Percentiles rank a stretch among this genome's conserved stretches.
These are phyloP conservation scores for Alectoris magna DNA, from an alignment of 2,797 vertebrate genomes.

Conservation along the genomic window DNA sequence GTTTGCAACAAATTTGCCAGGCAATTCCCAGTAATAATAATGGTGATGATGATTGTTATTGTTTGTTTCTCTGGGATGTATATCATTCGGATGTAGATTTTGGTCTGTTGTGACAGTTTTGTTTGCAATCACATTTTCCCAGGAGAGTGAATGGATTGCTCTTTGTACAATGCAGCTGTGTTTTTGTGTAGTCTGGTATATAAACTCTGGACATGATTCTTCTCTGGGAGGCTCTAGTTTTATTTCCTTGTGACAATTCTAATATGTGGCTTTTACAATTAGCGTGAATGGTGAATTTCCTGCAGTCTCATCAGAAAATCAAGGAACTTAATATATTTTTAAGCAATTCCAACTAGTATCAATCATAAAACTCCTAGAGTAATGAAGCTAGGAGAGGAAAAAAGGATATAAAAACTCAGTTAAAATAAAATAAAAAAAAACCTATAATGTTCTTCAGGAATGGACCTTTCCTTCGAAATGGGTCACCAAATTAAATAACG, in stretches of 20 bases:
- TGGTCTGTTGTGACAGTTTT: constrained; percentile 27
- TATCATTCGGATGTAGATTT: constrained; percentile 48
- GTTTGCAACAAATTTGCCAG: constrained; percentile 3
- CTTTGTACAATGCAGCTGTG: constrained; percentile 59
- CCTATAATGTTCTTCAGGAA: background rate
- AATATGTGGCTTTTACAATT: background rate
- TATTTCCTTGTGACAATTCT: background rate
- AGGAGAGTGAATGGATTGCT: constrained; percentile 31
- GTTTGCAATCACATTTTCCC: constrained; percentile 19
- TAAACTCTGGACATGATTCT: constrained; percentile 19
- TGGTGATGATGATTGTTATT: constrained; percentile 22
- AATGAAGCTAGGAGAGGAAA: background rate
- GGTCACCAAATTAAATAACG: background rate
- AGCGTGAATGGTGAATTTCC: background rate
- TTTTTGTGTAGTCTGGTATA: constrained; percentile 39
- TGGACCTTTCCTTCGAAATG: background rate
- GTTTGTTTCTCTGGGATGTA: constrained; percentile 17
- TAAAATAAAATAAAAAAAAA: background rate
- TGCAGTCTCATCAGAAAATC: constrained; percentile 3
- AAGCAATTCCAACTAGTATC: background rate
- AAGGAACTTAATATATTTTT: background rate
- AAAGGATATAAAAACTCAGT: background rate
- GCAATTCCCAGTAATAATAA: constrained; percentile 40
- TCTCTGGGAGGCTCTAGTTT: background rate
- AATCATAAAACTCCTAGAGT: background rate